Base-by-base conservation (phyloP, 2,797 vertebrate species). In the Tadarida brasiliensis region DNA sequence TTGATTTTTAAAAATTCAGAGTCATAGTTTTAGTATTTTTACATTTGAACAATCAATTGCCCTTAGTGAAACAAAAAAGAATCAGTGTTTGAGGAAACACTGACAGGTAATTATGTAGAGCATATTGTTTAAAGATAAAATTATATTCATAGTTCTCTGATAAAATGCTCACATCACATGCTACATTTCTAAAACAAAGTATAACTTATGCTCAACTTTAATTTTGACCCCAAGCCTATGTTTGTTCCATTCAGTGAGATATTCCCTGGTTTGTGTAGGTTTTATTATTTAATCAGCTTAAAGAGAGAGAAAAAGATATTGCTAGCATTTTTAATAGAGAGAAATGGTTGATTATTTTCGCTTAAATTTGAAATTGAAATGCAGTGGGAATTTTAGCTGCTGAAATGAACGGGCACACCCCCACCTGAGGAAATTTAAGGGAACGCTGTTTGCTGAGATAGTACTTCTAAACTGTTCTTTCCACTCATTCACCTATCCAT, bases 81-180 rank as follows among this genome's bases (percentile, higher is more conserved):
- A 71, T 35, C 24, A 86, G 30, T 71, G 0, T 39, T 47, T 54
- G 35, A 94, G 57, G 39, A 92, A 78, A 65, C 10, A 44, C 17
- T 82, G n/a, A 47, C 24, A 86, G 4, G 3, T 51, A 82, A 71
- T 92, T 71, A 39, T 35, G 56, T 33, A 70, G 16, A 91, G 3
- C 4, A 94, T 81, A 74, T 86, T 83, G 63, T 57, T 93, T 67
- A 61, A 88, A 94, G 54, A 70, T 57, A 51, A 70, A 30, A 44
- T 30, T 7, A 8, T 82, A 49, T 44, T 88, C n/a, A 3, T 44
- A 24, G 14, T 83, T 96, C 12, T 67, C 44, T 83, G 68, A 56
- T 91, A n/a, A 95, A 88, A 68, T 59, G 6, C 9, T 88, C n/a
- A 73, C 11, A n/a, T 88, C 28, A 68, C 11, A n/a, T 59, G 30